Percentiles rank a stretch among this genome's conserved stretches.
Conservation (phyloP, 2,888 invertebrate genomes). For the Deilephila porcellus region DNA sequence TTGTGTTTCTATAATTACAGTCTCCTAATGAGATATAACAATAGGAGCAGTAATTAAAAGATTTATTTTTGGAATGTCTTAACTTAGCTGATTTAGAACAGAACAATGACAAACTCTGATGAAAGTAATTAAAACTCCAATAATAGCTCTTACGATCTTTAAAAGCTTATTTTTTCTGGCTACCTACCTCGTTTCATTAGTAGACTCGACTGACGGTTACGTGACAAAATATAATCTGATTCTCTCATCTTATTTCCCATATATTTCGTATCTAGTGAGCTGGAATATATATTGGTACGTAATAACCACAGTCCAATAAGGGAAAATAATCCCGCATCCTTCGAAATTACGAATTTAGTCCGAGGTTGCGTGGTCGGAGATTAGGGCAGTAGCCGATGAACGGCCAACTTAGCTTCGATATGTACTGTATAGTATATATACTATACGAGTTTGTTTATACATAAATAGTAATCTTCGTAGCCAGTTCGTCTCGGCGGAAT, state of each 20-base stretch:
- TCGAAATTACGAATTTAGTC: not conserved
- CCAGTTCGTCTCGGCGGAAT: constrained; percentile 48
- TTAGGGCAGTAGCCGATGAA: not conserved
- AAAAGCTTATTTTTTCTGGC: too few species aligned
- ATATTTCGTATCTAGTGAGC: not conserved
- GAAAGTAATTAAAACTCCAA: too few species aligned
- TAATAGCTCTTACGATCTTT: too few species aligned
- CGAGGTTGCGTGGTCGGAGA: not conserved
- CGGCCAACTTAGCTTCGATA: not conserved
- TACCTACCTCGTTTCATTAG: too few species aligned
- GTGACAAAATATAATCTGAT: not conserved
- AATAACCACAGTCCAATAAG: not conserved
- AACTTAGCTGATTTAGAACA: too few species aligned
- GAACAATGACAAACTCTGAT: too few species aligned
- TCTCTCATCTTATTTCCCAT: not conserved
- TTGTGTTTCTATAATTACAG: not conserved
- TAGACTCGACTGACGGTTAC: too few species aligned
- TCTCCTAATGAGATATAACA: too few species aligned
- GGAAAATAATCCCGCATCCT: not conserved
- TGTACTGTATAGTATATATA: not conserved
- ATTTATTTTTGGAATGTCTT: too few species aligned
- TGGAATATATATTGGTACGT: not conserved
- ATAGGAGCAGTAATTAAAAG: too few species aligned
- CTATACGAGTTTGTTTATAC: constrained; percentile 2
- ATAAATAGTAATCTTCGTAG: constrained; percentile 32